phyloP scores from a whole-genome alignment of 2,113 vertebrate species.

The Glaucomys volans region DNA sequence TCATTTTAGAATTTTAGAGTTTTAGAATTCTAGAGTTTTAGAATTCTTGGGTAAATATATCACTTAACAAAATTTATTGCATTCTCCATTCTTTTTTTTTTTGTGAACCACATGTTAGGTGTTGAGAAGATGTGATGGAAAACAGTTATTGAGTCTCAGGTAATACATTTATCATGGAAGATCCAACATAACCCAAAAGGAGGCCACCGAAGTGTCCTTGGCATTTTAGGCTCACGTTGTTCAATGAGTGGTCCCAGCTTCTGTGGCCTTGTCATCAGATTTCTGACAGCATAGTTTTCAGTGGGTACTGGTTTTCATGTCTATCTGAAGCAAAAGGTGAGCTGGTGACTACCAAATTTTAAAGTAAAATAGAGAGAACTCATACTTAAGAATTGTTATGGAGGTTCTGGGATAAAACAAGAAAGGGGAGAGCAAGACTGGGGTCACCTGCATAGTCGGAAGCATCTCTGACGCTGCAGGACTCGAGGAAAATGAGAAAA shows the following conservation, averaged over 20 bases:
- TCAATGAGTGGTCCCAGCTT: not conserved
- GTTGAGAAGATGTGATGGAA: not conserved
- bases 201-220: not conserved
- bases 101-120: not conserved
- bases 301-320: not conserved
- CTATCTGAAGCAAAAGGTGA: not conserved
- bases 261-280: not conserved
- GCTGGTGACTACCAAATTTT: not conserved
- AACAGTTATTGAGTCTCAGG: not conserved
- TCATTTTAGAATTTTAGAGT: too few relatives aligned
- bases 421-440: not conserved
- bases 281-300: not conserved
- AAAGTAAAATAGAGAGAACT: conserved; percentile 50
- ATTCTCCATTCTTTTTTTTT: not conserved
- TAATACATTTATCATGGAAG: not conserved
- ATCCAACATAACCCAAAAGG: not conserved
- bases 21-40: too few relatives aligned
- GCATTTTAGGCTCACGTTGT: not conserved
- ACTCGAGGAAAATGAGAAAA: not conserved
- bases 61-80: not conserved
- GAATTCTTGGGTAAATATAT: not conserved
- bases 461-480: not conserved
- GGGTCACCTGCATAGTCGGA: not conserved
- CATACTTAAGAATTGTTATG: not conserved
- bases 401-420: not conserved